These are phyloP conservation scores for Charanyca ferruginea DNA, from an alignment of 2,888 invertebrate species.

Conservation along the genomic window DNA sequence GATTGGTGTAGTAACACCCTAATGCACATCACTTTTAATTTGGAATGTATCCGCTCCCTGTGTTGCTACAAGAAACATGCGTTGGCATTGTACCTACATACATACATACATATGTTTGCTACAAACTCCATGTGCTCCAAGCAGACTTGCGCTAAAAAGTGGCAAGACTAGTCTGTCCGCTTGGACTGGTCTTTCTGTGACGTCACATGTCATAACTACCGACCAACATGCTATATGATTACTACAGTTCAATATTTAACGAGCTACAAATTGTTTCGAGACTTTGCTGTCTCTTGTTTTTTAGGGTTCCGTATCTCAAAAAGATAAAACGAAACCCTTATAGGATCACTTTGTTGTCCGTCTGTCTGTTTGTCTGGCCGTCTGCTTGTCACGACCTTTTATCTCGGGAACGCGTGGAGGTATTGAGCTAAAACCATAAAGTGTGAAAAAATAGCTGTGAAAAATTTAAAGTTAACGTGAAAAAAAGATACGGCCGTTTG, in stretches of 20 bases:
- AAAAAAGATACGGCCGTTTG: too few relatives aligned
- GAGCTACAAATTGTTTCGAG: slow-evolving; percentile 49
- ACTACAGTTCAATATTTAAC: slow-evolving; percentile 55
- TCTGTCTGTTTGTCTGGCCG: too few relatives aligned
- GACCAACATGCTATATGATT: slow-evolving; percentile 39
- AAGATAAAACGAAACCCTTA: too few relatives aligned
- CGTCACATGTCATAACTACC: slow-evolving; percentile 60
- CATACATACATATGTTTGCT: slow-evolving; percentile 50
- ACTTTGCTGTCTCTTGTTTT: slow-evolving; percentile 21
- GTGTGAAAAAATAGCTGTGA: too few relatives aligned
- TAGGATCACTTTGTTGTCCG: too few relatives aligned
- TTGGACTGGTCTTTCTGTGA: slow-evolving; percentile 55
- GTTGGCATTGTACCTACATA: slow-evolving; percentile 20
- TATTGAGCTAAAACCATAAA: too few relatives aligned
- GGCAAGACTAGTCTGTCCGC: slow-evolving; percentile 52
- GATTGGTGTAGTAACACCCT: too few relatives aligned
- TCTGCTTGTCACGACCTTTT: too few relatives aligned
- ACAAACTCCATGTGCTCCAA: slow-evolving; percentile 44
- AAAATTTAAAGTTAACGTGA: too few relatives aligned
- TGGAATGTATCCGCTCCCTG: slow-evolving; percentile 31
- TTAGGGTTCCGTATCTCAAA: too few relatives aligned
- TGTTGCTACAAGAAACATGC: slow-evolving; percentile 43
- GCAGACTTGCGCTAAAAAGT: slow-evolving; percentile 59
- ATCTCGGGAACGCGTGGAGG: too few relatives aligned
- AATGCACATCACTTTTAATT: slow-evolving; percentile 36